Base-by-base conservation (phyloP, 2,888 invertebrate genomes). In the Lydus trimaculatus region DNA sequence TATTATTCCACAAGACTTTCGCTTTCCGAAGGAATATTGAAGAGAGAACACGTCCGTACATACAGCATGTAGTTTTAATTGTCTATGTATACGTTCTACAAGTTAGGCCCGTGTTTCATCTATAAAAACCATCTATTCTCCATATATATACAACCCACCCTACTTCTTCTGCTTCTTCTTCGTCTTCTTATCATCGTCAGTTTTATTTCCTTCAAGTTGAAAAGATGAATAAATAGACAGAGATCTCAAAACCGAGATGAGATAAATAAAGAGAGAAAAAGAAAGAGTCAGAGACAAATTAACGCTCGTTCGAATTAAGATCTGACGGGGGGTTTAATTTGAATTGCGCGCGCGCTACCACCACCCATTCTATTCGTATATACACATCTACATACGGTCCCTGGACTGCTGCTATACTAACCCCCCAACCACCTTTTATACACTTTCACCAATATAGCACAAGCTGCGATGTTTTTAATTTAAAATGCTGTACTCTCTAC, bases 1-100 rank as follows among this genome's bases (percentile, higher is more conserved):
- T 83, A 83, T 84, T 83, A 83, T 83, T 83, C 81, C 76, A 78
- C 78, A 79, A 80, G 81, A 82, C 82, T 82, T 83, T 83, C 82
- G 82, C 82, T 82, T 81, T 81, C 80, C 25, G n/a, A 61, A 64
- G 25, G 15, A 56, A 25, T 23, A 20, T n/a, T n/a, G 56, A 25
- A 56, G 25, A 11, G 25, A 25, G 56, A 56, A 48, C 48, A 48
- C 48, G 48, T 48, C 48, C 48, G 48, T 20, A 20, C 9, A 43
- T 43, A 43, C 39, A 5, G 39, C 0, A 7, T 43, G 39, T 43
- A 43, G 39, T 43, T 36, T 36, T 36, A 36, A 4, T 36, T 4
- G 11, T 33, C 33, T 33, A 28, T 31, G 9, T 31, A 36, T 3
- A 36, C n/a, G n/a, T n/a, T n/a, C n/a, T n/a, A n/a, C n/a, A n/a